These are phyloP conservation scores for Tringa solitaria DNA, from an alignment of 2,113 vertebrate genomes.

Conservation along the genomic window DNA sequence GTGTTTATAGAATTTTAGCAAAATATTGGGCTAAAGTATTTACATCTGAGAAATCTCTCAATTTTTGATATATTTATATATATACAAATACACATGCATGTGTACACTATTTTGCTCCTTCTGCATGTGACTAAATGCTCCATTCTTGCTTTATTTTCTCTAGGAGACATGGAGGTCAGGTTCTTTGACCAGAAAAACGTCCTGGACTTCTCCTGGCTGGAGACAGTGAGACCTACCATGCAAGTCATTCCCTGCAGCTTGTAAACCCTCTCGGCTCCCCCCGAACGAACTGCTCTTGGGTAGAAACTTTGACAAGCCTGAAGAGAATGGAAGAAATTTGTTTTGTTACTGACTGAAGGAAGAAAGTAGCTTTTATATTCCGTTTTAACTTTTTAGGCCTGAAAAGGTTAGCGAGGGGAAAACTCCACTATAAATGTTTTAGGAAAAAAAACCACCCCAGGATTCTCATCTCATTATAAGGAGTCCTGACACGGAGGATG, in stretches of 20 bases:
- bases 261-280: neutral
- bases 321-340: neutral
- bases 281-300: neutral
- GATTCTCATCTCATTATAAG: neutral
- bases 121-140: neutral
- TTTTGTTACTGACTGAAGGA: conserved; percentile 16
- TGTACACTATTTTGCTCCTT: neutral
- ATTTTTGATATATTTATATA: neutral
- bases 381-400: neutral
- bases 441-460: no score
- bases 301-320: neutral
- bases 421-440: neutral
- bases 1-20: neutral
- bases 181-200: conserved; percentile 58
- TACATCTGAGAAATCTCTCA: neutral
- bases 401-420: neutral
- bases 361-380: conserved; percentile 9
- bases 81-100: neutral
- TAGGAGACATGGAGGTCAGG: conserved; percentile 62
- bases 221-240: conserved; percentile 49
- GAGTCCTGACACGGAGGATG: neutral
- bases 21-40: neutral
- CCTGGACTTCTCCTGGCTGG: conserved; percentile 67
- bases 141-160: neutral
- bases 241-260: conserved; percentile 69